Evolutionary conservation across 2,888 invertebrate species (phyloP).

Genomic region (Dasysyrphus albostriatus): DNA sequence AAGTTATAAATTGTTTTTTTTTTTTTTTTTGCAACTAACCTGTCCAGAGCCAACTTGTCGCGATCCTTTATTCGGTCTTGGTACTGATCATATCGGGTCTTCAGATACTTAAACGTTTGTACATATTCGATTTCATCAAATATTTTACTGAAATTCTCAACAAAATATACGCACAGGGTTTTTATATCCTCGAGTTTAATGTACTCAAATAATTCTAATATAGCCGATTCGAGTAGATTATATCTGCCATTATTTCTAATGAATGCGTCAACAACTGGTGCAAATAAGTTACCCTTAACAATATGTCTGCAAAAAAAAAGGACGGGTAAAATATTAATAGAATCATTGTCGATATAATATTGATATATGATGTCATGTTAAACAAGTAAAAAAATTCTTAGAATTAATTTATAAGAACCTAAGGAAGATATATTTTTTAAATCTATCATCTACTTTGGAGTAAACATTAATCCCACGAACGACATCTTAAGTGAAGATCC

Average conservation of each 20-base stretch:
- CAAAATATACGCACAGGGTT: conserved; percentile 95
- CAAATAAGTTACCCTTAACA: conserved; percentile 96
- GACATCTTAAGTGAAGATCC: too few species aligned
- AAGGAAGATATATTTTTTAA: too few species aligned
- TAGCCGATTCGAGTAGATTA: conserved; percentile 99
- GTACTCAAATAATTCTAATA: conserved; percentile 99
- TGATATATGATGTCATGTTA: too few species aligned
- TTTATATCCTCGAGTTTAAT: conserved; percentile 97
- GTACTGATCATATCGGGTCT: conserved; percentile 94
- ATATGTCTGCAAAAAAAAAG: conserved; percentile 88
- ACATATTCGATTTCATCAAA: conserved; percentile 98
- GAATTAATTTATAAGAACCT: too few species aligned
- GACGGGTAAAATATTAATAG: conserved; percentile 2
- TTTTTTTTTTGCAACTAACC: conserved; percentile 84
- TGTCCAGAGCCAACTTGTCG: conserved; percentile 89
- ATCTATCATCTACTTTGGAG: too few species aligned
- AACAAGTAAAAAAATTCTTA: too few species aligned
- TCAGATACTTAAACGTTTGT: conserved; percentile 97
- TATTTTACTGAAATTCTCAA: conserved; percentile 97
- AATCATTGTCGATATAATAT: neutral
- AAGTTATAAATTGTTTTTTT: neutral
- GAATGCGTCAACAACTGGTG: conserved; percentile 98
- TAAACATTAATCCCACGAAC: too few species aligned
- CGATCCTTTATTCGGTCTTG: conserved; percentile 95
- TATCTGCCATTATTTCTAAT: conserved; percentile 98